phyloP scores from a whole-genome alignment of 92 coral and sea anemone species.

The Scolanthus callimorphus region DNA sequence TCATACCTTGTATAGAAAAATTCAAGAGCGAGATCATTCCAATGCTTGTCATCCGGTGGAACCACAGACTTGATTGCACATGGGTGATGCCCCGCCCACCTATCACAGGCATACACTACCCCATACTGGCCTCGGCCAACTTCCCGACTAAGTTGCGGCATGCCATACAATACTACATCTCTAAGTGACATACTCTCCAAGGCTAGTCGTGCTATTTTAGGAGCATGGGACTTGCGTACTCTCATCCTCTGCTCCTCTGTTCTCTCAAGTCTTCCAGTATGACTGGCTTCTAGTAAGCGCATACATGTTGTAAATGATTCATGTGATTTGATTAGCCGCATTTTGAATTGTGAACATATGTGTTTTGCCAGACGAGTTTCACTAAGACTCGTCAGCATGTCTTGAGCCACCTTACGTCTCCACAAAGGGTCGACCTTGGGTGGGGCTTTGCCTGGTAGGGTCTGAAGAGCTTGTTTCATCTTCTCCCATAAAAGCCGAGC shows the following conservation, averaged over 20 bases:
- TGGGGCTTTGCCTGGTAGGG: slow-evolving; percentile 91
- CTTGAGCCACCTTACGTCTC: slow-evolving; percentile 90
- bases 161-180: slow-evolving; percentile 92
- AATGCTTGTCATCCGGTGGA: slow-evolving; percentile 99
- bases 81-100: slow-evolving; percentile 96
- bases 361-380: slow-evolving; percentile 92
- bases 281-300: slow-evolving; percentile 79
- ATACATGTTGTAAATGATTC: slow-evolving; percentile 84
- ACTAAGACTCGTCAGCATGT: slow-evolving; percentile 90
- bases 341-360: slow-evolving; percentile 88
- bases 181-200: slow-evolving; percentile 89
- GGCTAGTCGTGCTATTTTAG: slow-evolving; percentile 94
- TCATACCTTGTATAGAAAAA: slow-evolving; percentile 89
- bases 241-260: slow-evolving; percentile 87
- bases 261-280: slow-evolving; percentile 87
- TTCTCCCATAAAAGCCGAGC: slow-evolving; percentile 97
- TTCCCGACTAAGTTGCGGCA: slow-evolving; percentile 97
- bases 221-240: slow-evolving; percentile 92
- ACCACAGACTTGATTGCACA: slow-evolving; percentile 99
- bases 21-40: slow-evolving; percentile 98
- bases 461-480: slow-evolving; percentile 92
- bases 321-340: slow-evolving; percentile 85
- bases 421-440: slow-evolving; percentile 84
- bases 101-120: slow-evolving; percentile 93
- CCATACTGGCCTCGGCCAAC: slow-evolving; percentile 99